These are phyloP conservation scores for Mesembrinibis cayennensis DNA, from an alignment of 2,113 vertebrate genomes.

Conservation along the genomic window DNA sequence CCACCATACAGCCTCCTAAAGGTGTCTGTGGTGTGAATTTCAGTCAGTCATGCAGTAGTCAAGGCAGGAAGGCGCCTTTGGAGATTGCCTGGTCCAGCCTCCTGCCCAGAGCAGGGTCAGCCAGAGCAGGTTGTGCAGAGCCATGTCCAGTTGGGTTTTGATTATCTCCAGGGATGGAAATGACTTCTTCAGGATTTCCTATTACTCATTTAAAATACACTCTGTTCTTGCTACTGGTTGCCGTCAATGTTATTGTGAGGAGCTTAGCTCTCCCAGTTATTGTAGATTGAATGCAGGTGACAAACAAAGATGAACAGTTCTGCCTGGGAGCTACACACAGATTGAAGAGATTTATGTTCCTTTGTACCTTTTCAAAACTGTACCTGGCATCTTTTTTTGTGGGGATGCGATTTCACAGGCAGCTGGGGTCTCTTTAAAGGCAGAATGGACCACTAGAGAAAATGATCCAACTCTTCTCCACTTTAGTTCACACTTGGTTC, in stretches of 20 bases:
- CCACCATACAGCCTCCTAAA: not conserved
- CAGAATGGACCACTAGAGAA: not conserved
- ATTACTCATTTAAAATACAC: not conserved
- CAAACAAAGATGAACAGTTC: not conserved
- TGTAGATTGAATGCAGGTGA: not conserved
- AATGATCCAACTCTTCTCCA: not conserved
- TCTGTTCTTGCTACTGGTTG: not conserved
- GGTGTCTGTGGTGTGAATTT: not conserved
- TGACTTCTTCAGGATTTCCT: not conserved
- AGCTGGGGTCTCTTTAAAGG: not conserved
- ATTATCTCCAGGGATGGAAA: not conserved
- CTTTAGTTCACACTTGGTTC: not conserved
- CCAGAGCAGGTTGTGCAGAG: not conserved
- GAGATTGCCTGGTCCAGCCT: not conserved
- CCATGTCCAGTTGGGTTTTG: not conserved
- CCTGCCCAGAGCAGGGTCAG: not conserved
- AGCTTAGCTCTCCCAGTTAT: not conserved
- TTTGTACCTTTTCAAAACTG: not conserved
- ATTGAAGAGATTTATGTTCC: not conserved
- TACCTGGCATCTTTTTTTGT: not conserved
- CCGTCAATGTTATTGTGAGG: not conserved
- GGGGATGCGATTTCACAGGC: not conserved
- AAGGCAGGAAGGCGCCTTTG: not conserved
- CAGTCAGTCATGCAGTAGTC: not conserved
- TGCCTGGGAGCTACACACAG: not conserved